These are phyloP conservation scores for Emydura subglobosa DNA, from an alignment of 2,113 vertebrate genomes.

Conservation along the genomic window DNA sequence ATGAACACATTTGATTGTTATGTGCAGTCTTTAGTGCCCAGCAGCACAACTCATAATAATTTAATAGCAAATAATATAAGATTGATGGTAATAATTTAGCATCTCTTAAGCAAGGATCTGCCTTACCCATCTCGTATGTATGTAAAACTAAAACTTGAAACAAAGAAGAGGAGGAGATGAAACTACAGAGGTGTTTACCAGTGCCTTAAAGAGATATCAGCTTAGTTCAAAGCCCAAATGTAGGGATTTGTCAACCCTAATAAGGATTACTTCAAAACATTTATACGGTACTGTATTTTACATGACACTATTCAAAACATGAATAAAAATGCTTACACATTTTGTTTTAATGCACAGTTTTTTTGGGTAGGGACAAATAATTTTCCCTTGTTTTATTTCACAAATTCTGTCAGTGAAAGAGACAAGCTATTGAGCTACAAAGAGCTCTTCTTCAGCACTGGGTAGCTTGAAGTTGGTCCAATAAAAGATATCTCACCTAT, in stretches of 20 bases:
- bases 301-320: background rate
- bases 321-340: constrained; percentile 17
- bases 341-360: background rate
- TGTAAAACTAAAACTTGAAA: constrained; percentile 26
- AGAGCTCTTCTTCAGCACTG: background rate
- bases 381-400: background rate
- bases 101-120: constrained; percentile 59
- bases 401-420: background rate
- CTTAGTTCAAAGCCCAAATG: background rate
- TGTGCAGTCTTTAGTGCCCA: constrained; percentile 34
- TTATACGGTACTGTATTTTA: background rate
- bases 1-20: constrained; percentile 20
- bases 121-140: constrained; percentile 22
- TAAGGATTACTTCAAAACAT: constrained; percentile 38
- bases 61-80: constrained; percentile 35
- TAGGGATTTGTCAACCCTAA: background rate
- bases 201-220: background rate
- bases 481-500: background rate
- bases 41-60: constrained; percentile 44
- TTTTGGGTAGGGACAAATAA: background rate
- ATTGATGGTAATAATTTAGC: constrained; percentile 65
- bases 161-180: constrained; percentile 16
- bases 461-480: background rate
- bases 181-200: constrained; percentile 20
- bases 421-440: background rate